These are phyloP conservation scores for Amphiura filiformis DNA, from an alignment of 35 echinoderm and acorn worm species.

Conservation along the genomic window DNA sequence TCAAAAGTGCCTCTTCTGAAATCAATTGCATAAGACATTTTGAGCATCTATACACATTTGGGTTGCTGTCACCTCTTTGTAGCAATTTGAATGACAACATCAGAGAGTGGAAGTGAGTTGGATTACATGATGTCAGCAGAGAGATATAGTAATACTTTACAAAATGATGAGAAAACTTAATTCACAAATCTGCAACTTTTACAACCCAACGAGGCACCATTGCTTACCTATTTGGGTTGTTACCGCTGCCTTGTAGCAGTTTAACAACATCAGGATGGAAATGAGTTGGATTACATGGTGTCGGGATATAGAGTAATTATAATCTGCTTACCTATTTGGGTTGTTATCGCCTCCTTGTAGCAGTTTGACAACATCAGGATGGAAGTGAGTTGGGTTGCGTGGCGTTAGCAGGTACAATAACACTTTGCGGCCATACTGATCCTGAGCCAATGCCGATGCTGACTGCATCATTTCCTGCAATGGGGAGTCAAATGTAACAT, in stretches of 20 bases:
- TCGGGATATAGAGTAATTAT: no score
- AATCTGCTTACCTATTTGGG: conserved; percentile 47
- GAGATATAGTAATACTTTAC: neutral
- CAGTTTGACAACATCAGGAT: conserved; percentile 70
- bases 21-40: no score
- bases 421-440: conserved; percentile 86
- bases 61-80: no score
- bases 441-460: conserved; percentile 51
- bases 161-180: no score
- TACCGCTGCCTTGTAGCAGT: conserved; percentile 63
- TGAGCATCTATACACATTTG: no score
- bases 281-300: no score
- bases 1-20: no score
- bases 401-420: conserved; percentile 72
- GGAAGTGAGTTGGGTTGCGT: conserved; percentile 70
- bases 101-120: no score
- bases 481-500: neutral
- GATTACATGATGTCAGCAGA: no score
- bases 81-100: no score
- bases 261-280: conserved; percentile 42
- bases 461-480: conserved; percentile 83
- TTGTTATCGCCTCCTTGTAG: conserved; percentile 79
- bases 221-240: conserved; percentile 66
- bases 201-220: no score
- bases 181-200: no score